Evolutionary conservation across 2,797 vertebrate species (phyloP), one percentile per base, ranked within the genome.

Genomic region (Ceryle rudis): DNA sequence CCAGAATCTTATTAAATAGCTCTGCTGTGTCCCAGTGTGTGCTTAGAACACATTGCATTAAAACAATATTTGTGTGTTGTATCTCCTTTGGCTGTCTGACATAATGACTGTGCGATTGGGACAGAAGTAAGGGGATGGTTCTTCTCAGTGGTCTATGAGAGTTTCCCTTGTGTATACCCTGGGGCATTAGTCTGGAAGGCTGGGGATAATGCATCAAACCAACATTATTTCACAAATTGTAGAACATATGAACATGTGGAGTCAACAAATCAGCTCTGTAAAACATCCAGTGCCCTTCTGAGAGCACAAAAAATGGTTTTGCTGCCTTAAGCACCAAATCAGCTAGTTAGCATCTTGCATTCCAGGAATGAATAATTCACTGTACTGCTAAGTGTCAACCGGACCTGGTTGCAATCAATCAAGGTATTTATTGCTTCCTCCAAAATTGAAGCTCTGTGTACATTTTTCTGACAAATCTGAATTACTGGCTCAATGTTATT

Each of bases 381-480:
- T 81, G 49, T 92, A 61, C 58, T 86, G 29, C 41, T 8, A 74
- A 91, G 79, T 73, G 83, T 79, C 89, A 95, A 20, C 83, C 35
- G 77, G 69, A 16, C 82, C 82, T 90, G 81, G 57, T 81, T 75
- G 92, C 86, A 94, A 93, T 96, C 95, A 96, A 77, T 96, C 93
- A 96, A 80, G n/a, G 29, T 77, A 79, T 93, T 93, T 90, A 93
- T 93, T 89, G 69, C 86, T 84, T 94, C 52, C 28, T 81, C 67
- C 71, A 54, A 81, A 95, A 91, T 18, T 91, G 90, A 93, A 82
- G 66, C 42, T 89, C 85, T 93, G 82, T 71, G 78, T 96, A 77
- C 72, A 51, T 95, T 94, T 95, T 94, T 93, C 78, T 95, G 91
- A 93, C 85, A 95, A 79, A 91, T 96, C 69, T 73, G 93, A 96